These are phyloP conservation scores for Chalcis sispes DNA, from an alignment of 2,888 invertebrate species.

Conservation along the genomic window DNA sequence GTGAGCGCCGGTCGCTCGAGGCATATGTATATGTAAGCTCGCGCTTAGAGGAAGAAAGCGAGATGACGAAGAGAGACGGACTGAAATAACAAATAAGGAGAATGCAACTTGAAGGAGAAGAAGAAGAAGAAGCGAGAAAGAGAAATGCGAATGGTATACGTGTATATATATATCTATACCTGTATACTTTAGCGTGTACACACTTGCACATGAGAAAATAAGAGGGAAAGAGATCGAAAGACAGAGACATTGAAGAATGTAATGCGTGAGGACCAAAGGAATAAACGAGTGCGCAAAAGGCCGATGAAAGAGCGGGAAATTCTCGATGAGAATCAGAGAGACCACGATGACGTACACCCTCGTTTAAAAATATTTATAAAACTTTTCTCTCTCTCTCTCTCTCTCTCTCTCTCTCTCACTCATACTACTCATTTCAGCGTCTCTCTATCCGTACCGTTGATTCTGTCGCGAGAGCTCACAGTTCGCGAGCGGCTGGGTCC, in stretches of 20 bases:
- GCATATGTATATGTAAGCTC: conserved; percentile 31
- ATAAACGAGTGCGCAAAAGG: conserved; percentile 1
- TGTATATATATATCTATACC: conserved; percentile 2
- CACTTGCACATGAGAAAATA: neutral
- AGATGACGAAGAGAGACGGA: conserved; percentile 53
- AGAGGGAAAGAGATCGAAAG: neutral
- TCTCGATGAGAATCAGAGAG: conserved; percentile 20
- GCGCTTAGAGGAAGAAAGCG: conserved; percentile 55
- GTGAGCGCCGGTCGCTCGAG: neutral
- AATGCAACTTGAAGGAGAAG: conserved; percentile 47
- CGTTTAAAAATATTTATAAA: neutral
- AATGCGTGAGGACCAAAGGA: conserved; percentile 1
- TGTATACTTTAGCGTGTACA: neutral
- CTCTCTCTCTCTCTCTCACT: neutral
- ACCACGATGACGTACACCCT: conserved; percentile 19
- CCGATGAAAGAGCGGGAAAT: conserved; percentile 30
- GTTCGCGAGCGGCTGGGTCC: conserved; percentile 1
- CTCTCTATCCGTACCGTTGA: neutral
- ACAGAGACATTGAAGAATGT: neutral
- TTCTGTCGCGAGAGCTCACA: neutral
- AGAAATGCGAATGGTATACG: conserved; percentile 19
- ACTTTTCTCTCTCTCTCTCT: neutral
- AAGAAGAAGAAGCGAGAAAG: conserved; percentile 40
- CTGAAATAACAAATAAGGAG: conserved; percentile 55
- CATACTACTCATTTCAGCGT: conserved; percentile 1